phyloP scores from a whole-genome alignment of 2,797 vertebrate genomes.

The Aldrovandia affinis region DNA sequence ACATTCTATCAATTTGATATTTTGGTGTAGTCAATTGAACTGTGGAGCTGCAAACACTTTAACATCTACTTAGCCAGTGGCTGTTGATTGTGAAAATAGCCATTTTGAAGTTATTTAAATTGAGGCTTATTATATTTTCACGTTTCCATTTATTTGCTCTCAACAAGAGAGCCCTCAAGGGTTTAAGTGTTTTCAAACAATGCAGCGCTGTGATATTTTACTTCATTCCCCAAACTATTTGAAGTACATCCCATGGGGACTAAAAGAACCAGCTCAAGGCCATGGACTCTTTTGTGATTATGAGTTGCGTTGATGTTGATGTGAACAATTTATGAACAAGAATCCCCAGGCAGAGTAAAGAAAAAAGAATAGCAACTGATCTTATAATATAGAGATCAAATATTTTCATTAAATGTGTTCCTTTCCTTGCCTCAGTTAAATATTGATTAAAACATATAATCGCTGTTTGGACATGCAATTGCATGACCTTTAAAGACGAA shows the following conservation, averaged over 20 bases:
- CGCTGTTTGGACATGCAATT: not conserved
- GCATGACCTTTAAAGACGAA: not conserved
- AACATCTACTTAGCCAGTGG: not conserved
- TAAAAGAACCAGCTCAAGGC: not conserved
- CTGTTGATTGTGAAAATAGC: constrained; percentile 21
- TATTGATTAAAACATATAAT: not conserved
- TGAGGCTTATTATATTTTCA: constrained; percentile 33
- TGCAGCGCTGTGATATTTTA: not conserved
- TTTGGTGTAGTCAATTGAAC: constrained; percentile 4
- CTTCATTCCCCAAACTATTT: constrained; percentile 2
- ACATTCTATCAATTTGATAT: constrained; percentile 11
- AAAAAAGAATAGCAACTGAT: not conserved
- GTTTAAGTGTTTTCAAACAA: constrained; percentile 1
- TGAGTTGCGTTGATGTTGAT: not conserved
- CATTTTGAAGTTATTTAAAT: constrained; percentile 13
- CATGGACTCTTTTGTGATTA: constrained; percentile 2
- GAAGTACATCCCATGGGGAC: not conserved
- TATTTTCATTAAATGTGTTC: not conserved
- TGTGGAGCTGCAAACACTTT: not conserved
- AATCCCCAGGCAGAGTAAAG: not conserved
- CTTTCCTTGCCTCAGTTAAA: not conserved
- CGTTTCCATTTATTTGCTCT: constrained; percentile 37
- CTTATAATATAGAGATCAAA: not conserved
- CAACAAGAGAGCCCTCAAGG: constrained; percentile 10
- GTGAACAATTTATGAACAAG: not conserved